Evolutionary conservation across 2,797 vertebrate genomes (phyloP), one percentile per base, ranked within the genome.

Genomic region (Syndactyla subalaris): DNA sequence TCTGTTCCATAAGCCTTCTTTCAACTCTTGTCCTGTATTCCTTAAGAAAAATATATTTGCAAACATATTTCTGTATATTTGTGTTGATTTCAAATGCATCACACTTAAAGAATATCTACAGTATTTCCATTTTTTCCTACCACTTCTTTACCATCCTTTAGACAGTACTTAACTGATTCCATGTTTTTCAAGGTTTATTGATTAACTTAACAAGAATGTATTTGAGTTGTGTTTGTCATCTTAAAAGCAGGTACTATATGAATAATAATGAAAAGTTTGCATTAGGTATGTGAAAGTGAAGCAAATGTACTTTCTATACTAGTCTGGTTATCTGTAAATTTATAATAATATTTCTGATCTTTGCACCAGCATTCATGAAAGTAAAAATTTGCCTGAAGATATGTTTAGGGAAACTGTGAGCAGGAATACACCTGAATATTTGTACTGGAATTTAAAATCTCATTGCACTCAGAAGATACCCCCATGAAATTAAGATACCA

Each of bases 401-500:
- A 0, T 74, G 10, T 59, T 80, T 38, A 49, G 18, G 41, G 17
- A n/a, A 51, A 70, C 16, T 3, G 1, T 34, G 41, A 68, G 72
- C 7, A 16, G 14, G 23, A 92, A 57, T 91, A 54, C 20, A 32
- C 9, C 51, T 82, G 39, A 66, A 2, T 57, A 52, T 73, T 78
- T 77, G 7, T 19, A 55, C 0, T 45, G 22, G 14, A 76, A 49
- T 88, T 65, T 38, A 5, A 73, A 95, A 72, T 3, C 6, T 51
- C 9, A 68, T 13, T 91, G 30, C 9, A 26, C 12, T 62, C 24
- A 61, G 20, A 88, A 66, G 27, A 27, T 1, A 30, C 29, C 8
- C 22, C 5, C 26, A 12, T 2, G 24, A 38, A 63, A 54, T 62
- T 49, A 83, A 30, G 51, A 45, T 19, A 51, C 0, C 0, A 0